A percentile compares a stretch with the other conserved stretches of the same genome.
Evolutionary conservation across 2,888 invertebrate genomes (phyloP).

Genomic region (Liodrosophila aerea): DNA sequence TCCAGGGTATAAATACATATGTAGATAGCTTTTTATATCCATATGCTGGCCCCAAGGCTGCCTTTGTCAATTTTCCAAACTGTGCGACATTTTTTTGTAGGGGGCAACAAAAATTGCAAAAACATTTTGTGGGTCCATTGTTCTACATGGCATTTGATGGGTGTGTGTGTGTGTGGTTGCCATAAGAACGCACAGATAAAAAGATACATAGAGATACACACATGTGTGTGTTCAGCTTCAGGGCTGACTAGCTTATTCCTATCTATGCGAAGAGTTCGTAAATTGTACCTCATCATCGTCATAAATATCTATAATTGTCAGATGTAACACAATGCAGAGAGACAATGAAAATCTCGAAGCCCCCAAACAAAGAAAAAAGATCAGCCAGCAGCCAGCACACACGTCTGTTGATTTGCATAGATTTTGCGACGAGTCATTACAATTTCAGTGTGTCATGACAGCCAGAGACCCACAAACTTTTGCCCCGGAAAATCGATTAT

Average conservation of each 20-base stretch:
- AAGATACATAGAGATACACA: neutral
- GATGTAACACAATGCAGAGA: constrained; percentile 30
- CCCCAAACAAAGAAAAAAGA: neutral
- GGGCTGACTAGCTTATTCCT: constrained; percentile 21
- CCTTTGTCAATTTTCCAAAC: constrained; percentile 44
- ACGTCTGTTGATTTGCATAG: constrained; percentile 46
- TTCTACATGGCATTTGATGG: constrained; percentile 34
- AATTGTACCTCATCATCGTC: constrained; percentile 59
- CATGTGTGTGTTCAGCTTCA: constrained; percentile 16
- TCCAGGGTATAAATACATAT: constrained; percentile 3
- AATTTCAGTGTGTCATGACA: constrained; percentile 60
- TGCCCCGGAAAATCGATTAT: constrained; percentile 64
- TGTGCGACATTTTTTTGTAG: constrained; percentile 18
- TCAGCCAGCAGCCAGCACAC: neutral
- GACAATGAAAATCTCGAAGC: constrained; percentile 53
- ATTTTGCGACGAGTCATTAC: constrained; percentile 61
- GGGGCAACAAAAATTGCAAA: constrained; percentile 25
- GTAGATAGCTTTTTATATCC: neutral
- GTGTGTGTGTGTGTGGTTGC: constrained; percentile 15
- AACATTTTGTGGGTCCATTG: constrained; percentile 39
- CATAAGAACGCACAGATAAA: constrained; percentile 12
- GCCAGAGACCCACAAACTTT: constrained; percentile 18
- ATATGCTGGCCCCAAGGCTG: constrained; percentile 24
- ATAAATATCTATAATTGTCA: constrained; percentile 68
- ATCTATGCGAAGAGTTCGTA: constrained; percentile 21